phyloP scores from a whole-genome alignment of 2,888 invertebrate genomes.

The Danaus chrysippus region DNA sequence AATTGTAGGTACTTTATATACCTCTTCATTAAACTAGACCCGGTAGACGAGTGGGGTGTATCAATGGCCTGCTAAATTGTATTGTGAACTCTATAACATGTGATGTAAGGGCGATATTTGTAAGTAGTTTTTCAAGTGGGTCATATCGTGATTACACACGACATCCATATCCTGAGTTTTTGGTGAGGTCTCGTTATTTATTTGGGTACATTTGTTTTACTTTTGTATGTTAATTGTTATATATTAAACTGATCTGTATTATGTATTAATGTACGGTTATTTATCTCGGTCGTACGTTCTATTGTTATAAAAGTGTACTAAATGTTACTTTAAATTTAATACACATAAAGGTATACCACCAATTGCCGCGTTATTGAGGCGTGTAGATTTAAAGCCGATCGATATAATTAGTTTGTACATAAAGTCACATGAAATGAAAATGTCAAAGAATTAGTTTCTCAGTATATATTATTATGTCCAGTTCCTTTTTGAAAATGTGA shows the following conservation, averaged over 20 bases:
- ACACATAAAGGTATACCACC: too few relatives aligned
- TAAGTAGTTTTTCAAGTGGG: background rate
- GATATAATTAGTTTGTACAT: too few relatives aligned
- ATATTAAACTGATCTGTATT: background rate
- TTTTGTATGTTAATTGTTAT: slow-evolving; percentile 11
- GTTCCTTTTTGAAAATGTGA: too few relatives aligned
- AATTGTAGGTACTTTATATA: slow-evolving; percentile 9
- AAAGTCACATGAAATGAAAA: too few relatives aligned
- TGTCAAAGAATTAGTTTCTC: too few relatives aligned
- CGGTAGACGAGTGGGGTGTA: slow-evolving; percentile 8
- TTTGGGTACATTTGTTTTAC: slow-evolving; percentile 13
- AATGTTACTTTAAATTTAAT: too few relatives aligned
- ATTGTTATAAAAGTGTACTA: too few relatives aligned
- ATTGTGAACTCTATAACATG: slow-evolving; percentile 10
- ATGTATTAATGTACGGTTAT: background rate
- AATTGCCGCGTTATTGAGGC: too few relatives aligned
- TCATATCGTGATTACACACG: slow-evolving; percentile 12
- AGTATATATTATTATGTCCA: too few relatives aligned
- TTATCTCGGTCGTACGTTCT: background rate
- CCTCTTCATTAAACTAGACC: slow-evolving; percentile 15
- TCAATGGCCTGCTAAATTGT: slow-evolving; percentile 11
- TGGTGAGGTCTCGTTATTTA: slow-evolving; percentile 11
- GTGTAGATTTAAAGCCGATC: too few relatives aligned
- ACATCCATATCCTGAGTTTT: slow-evolving; percentile 12
- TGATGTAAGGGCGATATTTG: slow-evolving; percentile 9